These are phyloP conservation scores for Eurystomus glaucurus DNA, from an alignment of 2,797 vertebrate species.

Conservation along the genomic window DNA sequence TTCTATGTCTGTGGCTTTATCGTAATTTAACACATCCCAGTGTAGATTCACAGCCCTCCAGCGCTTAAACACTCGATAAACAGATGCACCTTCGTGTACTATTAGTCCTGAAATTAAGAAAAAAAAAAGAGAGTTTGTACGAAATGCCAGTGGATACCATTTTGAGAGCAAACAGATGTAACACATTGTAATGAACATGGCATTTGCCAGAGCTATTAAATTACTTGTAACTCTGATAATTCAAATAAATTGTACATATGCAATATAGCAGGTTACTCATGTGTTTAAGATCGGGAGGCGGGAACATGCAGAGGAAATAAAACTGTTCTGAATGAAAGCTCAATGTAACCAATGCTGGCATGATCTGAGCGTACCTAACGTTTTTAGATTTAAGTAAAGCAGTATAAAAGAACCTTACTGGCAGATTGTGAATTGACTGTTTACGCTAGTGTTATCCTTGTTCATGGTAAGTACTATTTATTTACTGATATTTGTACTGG, in stretches of 20 bases:
- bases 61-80: conserved; percentile 93
- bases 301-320: neutral
- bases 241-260: neutral
- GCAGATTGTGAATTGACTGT: neutral
- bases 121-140: neutral
- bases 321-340: neutral
- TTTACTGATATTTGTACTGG: neutral
- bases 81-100: conserved; percentile 93
- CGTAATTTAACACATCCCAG: conserved; percentile 94
- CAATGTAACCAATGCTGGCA: neutral
- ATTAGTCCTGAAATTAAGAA: conserved; percentile 88
- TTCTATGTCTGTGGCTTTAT: conserved; percentile 93
- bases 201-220: neutral
- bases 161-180: neutral
- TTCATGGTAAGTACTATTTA: neutral
- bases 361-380: neutral
- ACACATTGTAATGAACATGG: neutral
- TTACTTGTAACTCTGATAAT: neutral
- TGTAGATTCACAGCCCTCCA: conserved; percentile 95
- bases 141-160: neutral
- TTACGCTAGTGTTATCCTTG: neutral
- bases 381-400: neutral
- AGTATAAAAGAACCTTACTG: neutral
- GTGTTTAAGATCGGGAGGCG: neutral
- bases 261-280: neutral